A percentile compares a stretch with the other conserved stretches of the same genome.
phyloP scores from a whole-genome alignment of 2,113 vertebrate species.

The Nematolebias whitei region DNA sequence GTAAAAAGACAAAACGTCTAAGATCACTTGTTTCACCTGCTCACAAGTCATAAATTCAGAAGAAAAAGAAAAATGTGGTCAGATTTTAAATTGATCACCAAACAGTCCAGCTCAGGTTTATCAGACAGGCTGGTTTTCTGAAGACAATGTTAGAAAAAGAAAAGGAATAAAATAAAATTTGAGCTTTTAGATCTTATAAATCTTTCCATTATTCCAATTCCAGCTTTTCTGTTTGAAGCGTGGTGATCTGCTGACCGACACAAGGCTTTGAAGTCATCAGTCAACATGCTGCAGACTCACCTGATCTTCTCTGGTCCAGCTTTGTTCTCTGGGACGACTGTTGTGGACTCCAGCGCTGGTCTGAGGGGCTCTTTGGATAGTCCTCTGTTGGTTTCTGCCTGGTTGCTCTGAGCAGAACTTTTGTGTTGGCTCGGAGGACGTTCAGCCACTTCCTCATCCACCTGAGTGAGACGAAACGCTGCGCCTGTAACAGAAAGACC shows the following conservation, averaged over 20 bases:
- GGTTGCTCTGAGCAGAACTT: constrained; percentile 20
- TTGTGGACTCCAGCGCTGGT: constrained; percentile 21
- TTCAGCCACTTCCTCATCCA: constrained; percentile 22
- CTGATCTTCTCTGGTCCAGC: constrained; percentile 37
- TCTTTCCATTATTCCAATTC: too few relatives aligned
- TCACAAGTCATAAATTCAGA: too few relatives aligned
- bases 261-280: constrained; percentile 5
- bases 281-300: constrained; percentile 51
- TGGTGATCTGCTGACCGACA: too few relatives aligned
- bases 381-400: constrained; percentile 36
- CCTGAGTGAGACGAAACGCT: constrained; percentile 11
- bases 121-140: too few relatives aligned
- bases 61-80: too few relatives aligned
- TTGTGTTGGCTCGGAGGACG: constrained; percentile 20
- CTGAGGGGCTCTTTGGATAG: constrained; percentile 26
- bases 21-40: too few relatives aligned
- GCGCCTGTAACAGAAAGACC: constrained; percentile 25
- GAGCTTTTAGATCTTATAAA: too few relatives aligned
- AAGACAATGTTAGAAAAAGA: too few relatives aligned
- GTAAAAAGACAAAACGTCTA: too few relatives aligned
- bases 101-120: too few relatives aligned
- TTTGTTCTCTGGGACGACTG: constrained; percentile 26
- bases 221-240: not conserved
- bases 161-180: too few relatives aligned
- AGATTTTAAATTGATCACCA: too few relatives aligned